Base-by-base conservation (phyloP, 1,140 invertebrate species). In the Ips typographus region DNA sequence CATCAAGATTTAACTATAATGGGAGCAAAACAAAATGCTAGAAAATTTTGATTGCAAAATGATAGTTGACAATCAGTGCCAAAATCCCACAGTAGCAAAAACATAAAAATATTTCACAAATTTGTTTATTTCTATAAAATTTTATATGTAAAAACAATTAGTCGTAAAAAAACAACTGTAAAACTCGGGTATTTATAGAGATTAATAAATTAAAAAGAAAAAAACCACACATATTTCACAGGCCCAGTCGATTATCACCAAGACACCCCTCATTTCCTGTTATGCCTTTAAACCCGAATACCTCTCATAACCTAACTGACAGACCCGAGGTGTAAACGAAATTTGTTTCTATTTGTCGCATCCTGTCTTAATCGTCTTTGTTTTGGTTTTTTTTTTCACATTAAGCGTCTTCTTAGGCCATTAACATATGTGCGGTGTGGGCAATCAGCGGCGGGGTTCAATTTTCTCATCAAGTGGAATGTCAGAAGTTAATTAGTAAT, bases 341-440 rank as follows among this genome's bases (percentile, higher is more conserved):
- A 68, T 68, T 68, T 68, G 65, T 68, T 68, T 68, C 65, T 68
- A 68, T 68, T 68, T 60, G 65, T 68, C 65, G 65, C 65, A 68
- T 68, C 65, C 65, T 68, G 65, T 38, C 47, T 68, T 68, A 68
- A 68, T 68, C 56, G 60, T 60, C 44, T 66, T 57, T 58, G 55
- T 59, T 68, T 59, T 42, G 56, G 36, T 53, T 61, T 49, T 53
- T 59, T 53, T 61, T 59, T 61, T 59, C 37, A 44, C 37, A 43
- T 4, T 40, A 53, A 55, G 56, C 51, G 56, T 65, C 62, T 53
- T 65, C 6, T 42, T 56, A 52, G 62, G 2, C 51, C 52, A 55
- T 55, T 65, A 65, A 65, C 62, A 55, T 65, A 7, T 63, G 62
- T 43, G 62, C 7, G n/a, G 56, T 8, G 56, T 6, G 8, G 22